These are phyloP conservation scores for Poecile montanus DNA, from an alignment of 2,797 vertebrate genomes.

Conservation along the genomic window DNA sequence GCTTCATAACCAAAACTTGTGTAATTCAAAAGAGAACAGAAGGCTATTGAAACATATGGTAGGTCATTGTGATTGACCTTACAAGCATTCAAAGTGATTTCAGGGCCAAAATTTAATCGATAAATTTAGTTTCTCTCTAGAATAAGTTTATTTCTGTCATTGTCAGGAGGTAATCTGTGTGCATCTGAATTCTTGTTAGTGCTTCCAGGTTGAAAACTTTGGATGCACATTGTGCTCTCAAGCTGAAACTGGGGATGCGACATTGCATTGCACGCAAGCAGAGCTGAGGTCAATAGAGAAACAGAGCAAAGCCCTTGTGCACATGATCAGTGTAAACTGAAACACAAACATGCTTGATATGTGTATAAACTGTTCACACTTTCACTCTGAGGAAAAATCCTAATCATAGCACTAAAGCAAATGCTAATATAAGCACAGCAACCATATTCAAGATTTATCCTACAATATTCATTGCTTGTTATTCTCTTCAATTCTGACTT, in stretches of 20 bases:
- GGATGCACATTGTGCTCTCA: slow-evolving; percentile 68
- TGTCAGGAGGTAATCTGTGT: slow-evolving; percentile 42
- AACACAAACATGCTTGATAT: background rate
- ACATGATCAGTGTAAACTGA: background rate
- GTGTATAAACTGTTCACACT: background rate
- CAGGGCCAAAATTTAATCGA: slow-evolving; percentile 28
- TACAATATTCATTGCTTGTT: background rate
- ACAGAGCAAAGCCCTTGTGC: background rate
- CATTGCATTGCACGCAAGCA: slow-evolving; percentile 45
- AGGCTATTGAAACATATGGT: slow-evolving; percentile 12
- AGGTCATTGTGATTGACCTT: slow-evolving; percentile 53
- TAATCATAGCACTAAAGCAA: background rate
- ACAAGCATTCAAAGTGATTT: slow-evolving; percentile 26
- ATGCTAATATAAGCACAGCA: background rate
- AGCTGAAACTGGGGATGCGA: slow-evolving; percentile 53
- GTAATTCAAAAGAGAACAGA: slow-evolving; percentile 16
- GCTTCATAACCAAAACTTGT: slow-evolving; percentile 19
- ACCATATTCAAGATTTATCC: background rate
- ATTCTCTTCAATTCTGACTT: background rate
- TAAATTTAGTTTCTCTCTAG: slow-evolving; percentile 38
- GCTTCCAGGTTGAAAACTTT: slow-evolving; percentile 64
- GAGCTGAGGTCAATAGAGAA: slow-evolving; percentile 28
- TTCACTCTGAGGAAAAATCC: background rate
- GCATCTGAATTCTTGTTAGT: slow-evolving; percentile 55
- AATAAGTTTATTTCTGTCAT: slow-evolving; percentile 54